Evolutionary conservation across 2,888 invertebrate genomes (phyloP), one percentile per base, ranked within the genome.

Genomic region (Chloromyia formosa): DNA sequence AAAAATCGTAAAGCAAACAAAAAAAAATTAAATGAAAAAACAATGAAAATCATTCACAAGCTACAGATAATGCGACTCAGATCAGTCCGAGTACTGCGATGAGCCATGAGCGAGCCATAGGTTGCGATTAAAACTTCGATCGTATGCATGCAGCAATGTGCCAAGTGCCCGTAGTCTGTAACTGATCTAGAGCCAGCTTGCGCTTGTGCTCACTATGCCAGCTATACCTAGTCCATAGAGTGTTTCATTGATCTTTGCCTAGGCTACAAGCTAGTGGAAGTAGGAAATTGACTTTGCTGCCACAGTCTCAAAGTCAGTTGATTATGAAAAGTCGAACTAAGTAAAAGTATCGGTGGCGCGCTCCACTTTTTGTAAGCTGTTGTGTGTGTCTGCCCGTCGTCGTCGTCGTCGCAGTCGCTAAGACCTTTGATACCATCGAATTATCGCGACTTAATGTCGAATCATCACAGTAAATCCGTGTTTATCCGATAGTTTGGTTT

Each of bases 281-380:
- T 71, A 56, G 71, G 56, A 71, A 71, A 71, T 71, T 40, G 42
- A 40, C 42, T 58, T 22, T 56, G 35, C 16, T 35, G 27, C 27
- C 27, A 58, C n/a, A 20, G 56, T 58, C 56, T 71, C 56, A 71
- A 56, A 58, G 71, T 71, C 56, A 71, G 71, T 71, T 14, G 71
- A 18, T 66, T 66, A 66, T 45, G 66, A 66, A 66, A 66, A 45
- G 49, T 22, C 45, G 45, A 49, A 16, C 49, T 42, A 45, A 35
- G 16, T 62, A 16, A 66, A 22, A 49, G 14, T 49, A 49, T 49
- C 49, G 49, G 10, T 35, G n/a, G 27, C 27, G 27, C 49, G 16
- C 12, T 49, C 49, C 49, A 49, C n/a, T 49, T 49, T 49, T 49
- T 10, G 10, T 35, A 35, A 12, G 49, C 49, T 49, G 16, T 12